These are phyloP conservation scores for Lucilia cuprina DNA, from an alignment of 1,140 invertebrate species.

Conservation along the genomic window DNA sequence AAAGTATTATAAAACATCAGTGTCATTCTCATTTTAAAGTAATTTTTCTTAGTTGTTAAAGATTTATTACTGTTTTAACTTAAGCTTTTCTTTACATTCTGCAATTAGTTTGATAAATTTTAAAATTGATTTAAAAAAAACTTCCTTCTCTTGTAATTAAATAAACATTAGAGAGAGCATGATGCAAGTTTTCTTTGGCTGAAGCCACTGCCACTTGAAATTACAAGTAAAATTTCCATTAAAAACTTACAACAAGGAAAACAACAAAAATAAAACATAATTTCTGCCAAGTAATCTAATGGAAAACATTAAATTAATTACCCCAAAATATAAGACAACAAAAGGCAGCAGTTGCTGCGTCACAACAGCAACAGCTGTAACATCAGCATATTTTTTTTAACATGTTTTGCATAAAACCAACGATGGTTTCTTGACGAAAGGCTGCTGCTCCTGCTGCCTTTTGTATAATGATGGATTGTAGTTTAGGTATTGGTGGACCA, in stretches of 20 bases:
- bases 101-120: conserved; percentile 3
- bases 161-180: not conserved
- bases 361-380: not conserved
- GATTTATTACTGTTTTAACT: too few species aligned
- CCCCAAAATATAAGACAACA: not conserved
- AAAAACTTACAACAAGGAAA: not conserved
- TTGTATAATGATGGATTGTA: not conserved
- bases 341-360: not conserved
- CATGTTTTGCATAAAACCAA: too few species aligned
- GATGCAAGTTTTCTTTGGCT: not conserved
- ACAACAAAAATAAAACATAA: not conserved
- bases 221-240: not conserved
- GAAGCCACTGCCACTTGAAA: not conserved
- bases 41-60: too few species aligned
- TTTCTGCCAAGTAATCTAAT: not conserved
- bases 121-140: conserved; percentile 4
- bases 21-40: too few species aligned
- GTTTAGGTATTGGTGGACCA: not conserved
- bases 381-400: not conserved
- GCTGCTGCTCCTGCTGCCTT: not conserved
- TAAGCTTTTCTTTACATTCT: too few species aligned
- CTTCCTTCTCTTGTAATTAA: not conserved
- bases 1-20: too few species aligned
- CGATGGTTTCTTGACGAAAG: not conserved
- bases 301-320: conserved; percentile 4